Base-by-base conservation (phyloP, 2,113 vertebrate species). In the Numida meleagris region DNA sequence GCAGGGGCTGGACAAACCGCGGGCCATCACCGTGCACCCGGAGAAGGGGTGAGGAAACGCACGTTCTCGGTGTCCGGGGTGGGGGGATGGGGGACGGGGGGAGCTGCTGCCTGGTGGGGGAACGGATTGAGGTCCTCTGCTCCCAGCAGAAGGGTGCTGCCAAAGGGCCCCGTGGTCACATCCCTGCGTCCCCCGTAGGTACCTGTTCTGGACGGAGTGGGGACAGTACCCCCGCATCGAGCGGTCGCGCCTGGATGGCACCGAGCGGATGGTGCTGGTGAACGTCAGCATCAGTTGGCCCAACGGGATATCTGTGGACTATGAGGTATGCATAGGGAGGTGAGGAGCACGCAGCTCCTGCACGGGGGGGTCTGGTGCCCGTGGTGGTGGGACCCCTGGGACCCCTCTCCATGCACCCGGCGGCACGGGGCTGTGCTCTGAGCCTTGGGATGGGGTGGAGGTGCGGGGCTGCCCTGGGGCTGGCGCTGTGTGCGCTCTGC, bases 181-280 rank as follows among this genome's bases (percentile, higher is more conserved):
- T 21, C 43, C 38, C 31, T n/a, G 59, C 68, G 59, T 81, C 59
- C n/a, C 12, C 24, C 16, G 6, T 89, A 99, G 99, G 82, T 99
- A 99, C 93, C 97, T 99, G 80, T 99, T 99, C 98, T 99, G 99
- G 99, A 99, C 99, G 0, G 99, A 99, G 94, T 99, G 99, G 99
- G 99, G 99, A 67, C 99, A 99, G 96, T 99, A 99, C 80, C 99
- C 99, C 3, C 99, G 99, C 38, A 99, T 99, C 1, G 99, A 99
- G 93, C 98, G 99, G 36, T 99, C 99, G 0, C 98, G 98, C 43
- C 96, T 99, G 71, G 99, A 99, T 0, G 99, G 99, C 34, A 97
- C 98, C 0, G 98, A 99, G 91, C 98, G 99, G 33, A 88, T 98
- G 91, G 98, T 99, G 72, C 92, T 99, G 82, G 99, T 99, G 45